These are phyloP conservation scores for Agonopterix subpropinquella DNA, from an alignment of 2,888 invertebrate species.

Conservation along the genomic window DNA sequence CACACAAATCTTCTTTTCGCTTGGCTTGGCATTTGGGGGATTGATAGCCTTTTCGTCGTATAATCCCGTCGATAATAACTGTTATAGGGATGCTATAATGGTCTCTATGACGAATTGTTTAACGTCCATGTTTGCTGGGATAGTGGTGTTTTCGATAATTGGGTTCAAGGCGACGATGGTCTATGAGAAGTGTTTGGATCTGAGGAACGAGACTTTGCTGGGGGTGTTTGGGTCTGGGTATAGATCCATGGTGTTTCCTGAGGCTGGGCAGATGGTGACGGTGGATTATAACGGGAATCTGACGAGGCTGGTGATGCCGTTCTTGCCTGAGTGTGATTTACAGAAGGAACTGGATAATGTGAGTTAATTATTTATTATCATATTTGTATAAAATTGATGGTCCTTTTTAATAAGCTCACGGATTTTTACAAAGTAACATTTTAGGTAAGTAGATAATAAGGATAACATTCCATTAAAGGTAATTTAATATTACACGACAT, in stretches of 20 bases:
- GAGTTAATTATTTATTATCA: constrained; percentile 48
- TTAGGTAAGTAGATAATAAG: no score
- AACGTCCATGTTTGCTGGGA: constrained; percentile 97
- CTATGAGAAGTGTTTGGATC: constrained; percentile 83
- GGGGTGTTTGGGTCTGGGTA: constrained; percentile 73
- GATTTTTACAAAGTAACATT: no score
- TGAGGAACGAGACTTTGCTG: constrained; percentile 77
- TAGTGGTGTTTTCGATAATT: constrained; percentile 96
- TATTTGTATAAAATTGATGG: no score
- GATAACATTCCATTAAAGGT: no score
- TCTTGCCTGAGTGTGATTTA: constrained; percentile 85
- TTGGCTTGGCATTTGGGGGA: constrained; percentile 96
- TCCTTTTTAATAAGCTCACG: no score
- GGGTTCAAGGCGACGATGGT: constrained; percentile 93
- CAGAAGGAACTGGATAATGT: constrained; percentile 93
- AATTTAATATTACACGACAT: no score
- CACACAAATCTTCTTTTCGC: constrained; percentile 97
- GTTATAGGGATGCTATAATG: constrained; percentile 93
- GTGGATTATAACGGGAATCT: constrained; percentile 71
- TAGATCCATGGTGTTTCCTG: constrained; percentile 65
- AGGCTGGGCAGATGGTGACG: constrained; percentile 72
- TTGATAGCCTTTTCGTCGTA: constrained; percentile 97
- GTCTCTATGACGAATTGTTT: constrained; percentile 95
- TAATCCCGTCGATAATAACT: constrained; percentile 97
- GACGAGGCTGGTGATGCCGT: constrained; percentile 77